Conservation (phyloP, 2,888 invertebrate genomes). For the Ecliptopera silaceata region DNA sequence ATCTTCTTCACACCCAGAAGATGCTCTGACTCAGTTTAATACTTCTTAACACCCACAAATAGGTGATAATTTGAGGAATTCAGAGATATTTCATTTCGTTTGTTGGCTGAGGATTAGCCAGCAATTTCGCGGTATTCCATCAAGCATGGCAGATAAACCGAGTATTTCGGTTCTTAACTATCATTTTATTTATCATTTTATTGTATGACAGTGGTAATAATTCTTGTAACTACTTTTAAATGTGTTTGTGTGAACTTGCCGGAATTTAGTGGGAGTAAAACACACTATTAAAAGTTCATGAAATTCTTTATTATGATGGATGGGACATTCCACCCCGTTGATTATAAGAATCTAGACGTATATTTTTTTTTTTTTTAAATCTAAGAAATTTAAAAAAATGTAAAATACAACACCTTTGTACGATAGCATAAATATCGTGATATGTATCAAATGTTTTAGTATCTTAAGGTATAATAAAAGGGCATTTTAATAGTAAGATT, state of each 20-base stretch:
- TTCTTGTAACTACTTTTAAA: conserved; percentile 23
- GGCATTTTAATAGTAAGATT: too few relatives aligned
- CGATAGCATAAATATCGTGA: too few relatives aligned
- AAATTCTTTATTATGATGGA: conserved; percentile 6
- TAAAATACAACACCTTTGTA: too few relatives aligned
- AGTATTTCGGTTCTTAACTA: conserved; percentile 29
- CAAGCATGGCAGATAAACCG: conserved; percentile 15
- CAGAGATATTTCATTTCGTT: not conserved
- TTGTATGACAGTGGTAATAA: conserved; percentile 30
- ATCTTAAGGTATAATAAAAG: too few relatives aligned
- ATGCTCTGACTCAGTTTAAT: too few relatives aligned
- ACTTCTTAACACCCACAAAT: not conserved
- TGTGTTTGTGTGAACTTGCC: conserved; percentile 1
- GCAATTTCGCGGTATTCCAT: not conserved
- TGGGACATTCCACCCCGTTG: not conserved
- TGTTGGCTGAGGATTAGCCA: not conserved
- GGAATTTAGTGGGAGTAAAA: not conserved
- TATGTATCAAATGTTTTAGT: too few relatives aligned
- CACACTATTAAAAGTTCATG: conserved; percentile 11
- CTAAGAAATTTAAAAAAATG: too few relatives aligned
- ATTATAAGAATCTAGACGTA: not conserved
- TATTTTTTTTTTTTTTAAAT: too few relatives aligned
- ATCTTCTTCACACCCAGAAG: too few relatives aligned
- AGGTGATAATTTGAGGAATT: not conserved
- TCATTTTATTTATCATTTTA: conserved; percentile 35